These are phyloP conservation scores for Cataglyphis altisquamis DNA, from an alignment of 2,888 invertebrate species.

Conservation along the genomic window DNA sequence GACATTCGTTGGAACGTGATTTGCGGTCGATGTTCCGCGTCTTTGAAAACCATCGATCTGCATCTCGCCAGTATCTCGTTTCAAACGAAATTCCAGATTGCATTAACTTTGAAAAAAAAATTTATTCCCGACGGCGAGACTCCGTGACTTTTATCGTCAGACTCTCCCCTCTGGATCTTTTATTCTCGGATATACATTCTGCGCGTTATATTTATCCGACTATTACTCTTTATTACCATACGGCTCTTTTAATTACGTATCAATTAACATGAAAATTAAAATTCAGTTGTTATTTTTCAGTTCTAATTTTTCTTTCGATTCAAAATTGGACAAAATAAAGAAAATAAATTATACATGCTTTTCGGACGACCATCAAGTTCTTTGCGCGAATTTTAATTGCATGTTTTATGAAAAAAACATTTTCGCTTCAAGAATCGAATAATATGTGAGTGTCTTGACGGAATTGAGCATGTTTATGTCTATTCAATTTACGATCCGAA, in stretches of 20 bases:
- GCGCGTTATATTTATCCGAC: background rate
- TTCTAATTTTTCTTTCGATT: background rate
- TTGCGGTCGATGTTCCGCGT: slow-evolving; percentile 60
- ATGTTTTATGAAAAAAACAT: background rate
- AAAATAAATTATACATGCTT: background rate
- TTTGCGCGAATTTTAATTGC: background rate
- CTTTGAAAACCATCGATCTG: slow-evolving; percentile 65
- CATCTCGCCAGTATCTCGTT: slow-evolving; percentile 42
- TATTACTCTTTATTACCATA: background rate
- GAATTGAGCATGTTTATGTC: background rate
- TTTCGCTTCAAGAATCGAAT: background rate
- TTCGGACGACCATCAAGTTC: background rate
- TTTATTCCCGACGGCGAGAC: background rate
- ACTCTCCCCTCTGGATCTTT: background rate
- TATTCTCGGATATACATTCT: background rate
- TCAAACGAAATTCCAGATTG: slow-evolving; percentile 8
- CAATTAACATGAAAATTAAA: background rate
- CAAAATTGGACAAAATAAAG: background rate
- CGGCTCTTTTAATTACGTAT: background rate
- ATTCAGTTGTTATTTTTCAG: background rate
- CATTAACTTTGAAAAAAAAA: slow-evolving; percentile 16
- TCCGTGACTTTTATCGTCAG: background rate
- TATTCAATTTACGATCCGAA: background rate
- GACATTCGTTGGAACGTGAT: slow-evolving; percentile 57
- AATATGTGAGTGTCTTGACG: background rate